Base-by-base conservation (phyloP, 2,113 vertebrate species). In the Neogobius melanostomus region DNA sequence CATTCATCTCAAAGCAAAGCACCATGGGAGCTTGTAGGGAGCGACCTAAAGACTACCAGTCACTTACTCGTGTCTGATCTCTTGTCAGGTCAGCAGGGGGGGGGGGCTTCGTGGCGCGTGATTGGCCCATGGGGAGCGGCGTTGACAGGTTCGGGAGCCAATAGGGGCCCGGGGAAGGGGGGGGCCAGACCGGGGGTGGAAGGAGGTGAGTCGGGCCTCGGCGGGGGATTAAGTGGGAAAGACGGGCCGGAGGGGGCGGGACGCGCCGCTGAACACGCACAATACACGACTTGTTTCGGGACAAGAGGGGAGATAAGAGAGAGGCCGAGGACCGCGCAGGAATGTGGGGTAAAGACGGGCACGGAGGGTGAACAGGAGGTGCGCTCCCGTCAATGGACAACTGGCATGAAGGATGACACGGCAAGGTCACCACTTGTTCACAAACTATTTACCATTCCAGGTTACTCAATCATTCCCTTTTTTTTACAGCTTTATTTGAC, bases 191-290 rank as follows among this genome's bases (percentile, higher is more conserved):
- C 12, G 54, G 28, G 71, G 67, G n/a, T n/a, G 76, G 60, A 73
- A 74, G 85, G 77, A 85, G 85, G 82, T 75, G 76, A 85, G 82
- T 67, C 21, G 74, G 85, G 90, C 86, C 85, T 89, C 87, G 62
- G 74, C 70, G 64, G 85, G 85, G 85, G 88, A 92, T 91, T 92
- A 91, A 93, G 88, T 64, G 56, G 69, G 87, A 81, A 86, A 87
- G 91, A 92, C 91, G 90, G 87, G 79, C 79, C 78, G 86, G 71
- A 71, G 71, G 83, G 28, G 82, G 81, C 77, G 67, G 79, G 73
- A 75, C 84, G 88, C 85, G 85, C 83, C 90, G 85, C 87, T 88
- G 85, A 89, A 72, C 87, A 82, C 86, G 86, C 82, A 89, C 86
- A 91, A 90, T 91, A 84, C 84, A 79, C 65, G 66, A 85, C 83